Evolutionary conservation across 2,797 vertebrate species (phyloP).

Genomic region (Merluccius polli): DNA sequence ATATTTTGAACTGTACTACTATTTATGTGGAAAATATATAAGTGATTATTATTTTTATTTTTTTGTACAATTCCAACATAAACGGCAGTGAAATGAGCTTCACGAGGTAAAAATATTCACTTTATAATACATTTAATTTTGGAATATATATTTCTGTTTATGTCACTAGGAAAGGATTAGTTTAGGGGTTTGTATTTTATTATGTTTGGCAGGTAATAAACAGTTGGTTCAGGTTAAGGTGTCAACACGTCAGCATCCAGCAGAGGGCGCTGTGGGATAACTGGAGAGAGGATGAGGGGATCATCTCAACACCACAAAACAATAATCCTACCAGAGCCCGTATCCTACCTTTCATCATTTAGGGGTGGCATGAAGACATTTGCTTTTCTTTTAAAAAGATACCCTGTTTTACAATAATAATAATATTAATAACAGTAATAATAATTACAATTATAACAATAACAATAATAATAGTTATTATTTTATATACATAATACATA

Average conservation of each 20-base stretch:
- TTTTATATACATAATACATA: too few relatives aligned
- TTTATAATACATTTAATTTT: too few relatives aligned
- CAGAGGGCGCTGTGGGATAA: not conserved
- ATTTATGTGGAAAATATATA: too few relatives aligned
- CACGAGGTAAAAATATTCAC: not conserved
- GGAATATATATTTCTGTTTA: not conserved
- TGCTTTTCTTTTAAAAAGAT: too few relatives aligned
- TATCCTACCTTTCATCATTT: not conserved
- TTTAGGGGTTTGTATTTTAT: not conserved
- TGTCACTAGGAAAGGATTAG: not conserved
- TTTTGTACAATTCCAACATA: too few relatives aligned
- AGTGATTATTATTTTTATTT: too few relatives aligned
- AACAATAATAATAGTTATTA: too few relatives aligned
- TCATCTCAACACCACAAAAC: not conserved
- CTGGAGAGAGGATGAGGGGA: not conserved
- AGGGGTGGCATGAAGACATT: not conserved
- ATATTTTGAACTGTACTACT: too few relatives aligned
- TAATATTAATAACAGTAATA: too few relatives aligned
- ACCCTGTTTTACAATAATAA: too few relatives aligned
- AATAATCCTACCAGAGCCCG: too few relatives aligned
- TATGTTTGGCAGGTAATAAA: not conserved
- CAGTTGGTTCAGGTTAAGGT: not conserved
- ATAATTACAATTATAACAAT: too few relatives aligned
- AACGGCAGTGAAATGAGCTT: not conserved
- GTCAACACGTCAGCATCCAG: not conserved